A percentile compares a stretch with the other conserved stretches of the same genome.
phyloP scores from a whole-genome alignment of 2,797 vertebrate species.

The Gouania willdenowi region DNA sequence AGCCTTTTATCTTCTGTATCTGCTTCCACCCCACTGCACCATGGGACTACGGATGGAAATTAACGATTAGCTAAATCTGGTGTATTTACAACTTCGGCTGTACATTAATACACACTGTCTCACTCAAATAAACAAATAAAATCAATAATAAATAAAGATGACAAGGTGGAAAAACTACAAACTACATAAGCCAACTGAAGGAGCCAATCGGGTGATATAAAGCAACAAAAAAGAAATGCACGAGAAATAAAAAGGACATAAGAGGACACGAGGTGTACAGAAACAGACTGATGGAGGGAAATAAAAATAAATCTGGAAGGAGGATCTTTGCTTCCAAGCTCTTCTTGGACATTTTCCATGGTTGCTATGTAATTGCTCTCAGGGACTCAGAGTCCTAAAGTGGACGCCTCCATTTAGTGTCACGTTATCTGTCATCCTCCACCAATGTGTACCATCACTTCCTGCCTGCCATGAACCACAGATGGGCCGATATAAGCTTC shows the following conservation, averaged over 20 bases:
- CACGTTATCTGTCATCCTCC: slow-evolving; percentile 20
- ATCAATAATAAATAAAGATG: too few species aligned
- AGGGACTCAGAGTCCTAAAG: slow-evolving; percentile 30
- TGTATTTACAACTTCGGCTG: too few species aligned
- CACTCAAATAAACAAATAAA: too few species aligned
- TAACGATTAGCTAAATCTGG: too few species aligned
- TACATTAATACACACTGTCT: too few species aligned
- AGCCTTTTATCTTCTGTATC: too few species aligned
- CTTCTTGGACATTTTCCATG: slow-evolving; percentile 44
- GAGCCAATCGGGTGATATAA: too few species aligned
- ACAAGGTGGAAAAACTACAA: too few species aligned
- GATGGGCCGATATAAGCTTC: slow-evolving; percentile 15
- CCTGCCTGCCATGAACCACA: slow-evolving; percentile 14
- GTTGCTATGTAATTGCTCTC: slow-evolving; percentile 33
- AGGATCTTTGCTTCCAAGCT: slow-evolving; percentile 20
- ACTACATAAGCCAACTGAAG: too few species aligned
- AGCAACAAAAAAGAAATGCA: too few species aligned
- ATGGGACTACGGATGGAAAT: too few species aligned
- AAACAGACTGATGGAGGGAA: not conserved
- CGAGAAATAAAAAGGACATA: not conserved
- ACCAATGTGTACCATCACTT: slow-evolving; percentile 15
- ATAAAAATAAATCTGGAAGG: not conserved
- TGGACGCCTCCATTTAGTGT: slow-evolving; percentile 32
- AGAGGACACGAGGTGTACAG: not conserved
- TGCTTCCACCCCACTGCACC: too few species aligned